phyloP scores from a whole-genome alignment of 2,797 vertebrate species.

The Phylloscopus collybita region DNA sequence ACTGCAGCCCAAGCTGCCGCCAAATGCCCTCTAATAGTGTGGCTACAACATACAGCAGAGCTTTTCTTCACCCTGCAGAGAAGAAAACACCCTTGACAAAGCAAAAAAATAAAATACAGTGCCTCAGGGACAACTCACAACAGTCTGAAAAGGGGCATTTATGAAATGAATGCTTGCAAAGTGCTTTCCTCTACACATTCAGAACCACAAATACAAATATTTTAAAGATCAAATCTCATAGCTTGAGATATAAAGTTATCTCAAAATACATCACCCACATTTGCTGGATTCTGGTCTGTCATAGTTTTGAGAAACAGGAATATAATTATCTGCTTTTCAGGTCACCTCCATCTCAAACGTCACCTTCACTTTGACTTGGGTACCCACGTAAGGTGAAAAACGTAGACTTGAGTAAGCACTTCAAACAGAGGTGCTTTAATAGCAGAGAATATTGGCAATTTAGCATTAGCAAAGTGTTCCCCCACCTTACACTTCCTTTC shows the following conservation, averaged over 20 bases:
- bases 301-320: neutral
- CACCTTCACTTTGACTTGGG: neutral
- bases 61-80: neutral
- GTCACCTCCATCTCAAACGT: neutral
- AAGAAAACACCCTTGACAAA: neutral
- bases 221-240: neutral
- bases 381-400: neutral
- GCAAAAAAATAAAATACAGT: neutral
- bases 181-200: neutral
- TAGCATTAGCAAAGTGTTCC: neutral
- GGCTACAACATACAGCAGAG: neutral
- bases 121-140: neutral
- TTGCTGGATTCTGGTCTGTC: neutral
- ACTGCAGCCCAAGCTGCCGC: neutral
- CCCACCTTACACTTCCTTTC: neutral
- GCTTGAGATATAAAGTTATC: neutral
- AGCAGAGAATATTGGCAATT: neutral
- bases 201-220: neutral
- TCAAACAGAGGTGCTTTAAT: neutral
- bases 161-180: neutral
- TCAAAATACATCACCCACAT: neutral
- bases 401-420: neutral
- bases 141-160: neutral
- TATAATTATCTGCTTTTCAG: neutral
- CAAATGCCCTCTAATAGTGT: accelerated